A percentile compares a stretch with the other conserved stretches of the same genome.
These are phyloP conservation scores for Atethmia centrago DNA, from an alignment of 2,888 invertebrate species.

Conservation along the genomic window DNA sequence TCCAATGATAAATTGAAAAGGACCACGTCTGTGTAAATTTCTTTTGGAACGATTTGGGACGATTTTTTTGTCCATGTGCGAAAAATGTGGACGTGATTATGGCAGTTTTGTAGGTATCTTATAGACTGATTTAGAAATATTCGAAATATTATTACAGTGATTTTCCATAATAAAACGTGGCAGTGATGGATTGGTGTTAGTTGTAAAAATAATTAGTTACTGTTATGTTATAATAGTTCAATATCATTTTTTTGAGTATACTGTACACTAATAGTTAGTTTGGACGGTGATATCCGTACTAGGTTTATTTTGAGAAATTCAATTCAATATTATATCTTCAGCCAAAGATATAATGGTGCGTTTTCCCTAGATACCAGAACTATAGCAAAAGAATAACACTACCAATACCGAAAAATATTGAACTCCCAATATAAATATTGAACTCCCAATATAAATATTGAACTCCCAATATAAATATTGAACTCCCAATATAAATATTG, in stretches of 20 bases:
- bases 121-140: background rate
- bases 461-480: slow-evolving; percentile 30
- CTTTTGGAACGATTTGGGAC: slow-evolving; percentile 30
- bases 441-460: slow-evolving; percentile 19
- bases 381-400: background rate
- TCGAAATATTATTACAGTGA: background rate
- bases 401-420: slow-evolving; percentile 20
- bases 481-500: slow-evolving; percentile 19
- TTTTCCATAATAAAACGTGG: background rate
- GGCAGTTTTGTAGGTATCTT: slow-evolving; percentile 18
- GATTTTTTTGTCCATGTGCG: slow-evolving; percentile 40
- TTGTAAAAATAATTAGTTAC: background rate
- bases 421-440: slow-evolving; percentile 30
- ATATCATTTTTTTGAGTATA: too few species aligned
- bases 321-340: background rate
- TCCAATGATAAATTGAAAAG: slow-evolving; percentile 65
- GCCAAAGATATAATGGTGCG: too few species aligned
- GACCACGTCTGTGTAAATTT: slow-evolving; percentile 55
- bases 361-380: background rate
- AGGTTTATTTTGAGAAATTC: background rate
- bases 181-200: background rate
- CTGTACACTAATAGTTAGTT: too few species aligned
- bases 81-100: slow-evolving; percentile 36
- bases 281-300: background rate
- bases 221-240: background rate